A percentile compares a stretch with the other conserved stretches of the same genome.
phyloP scores from a whole-genome alignment of 2,888 invertebrate genomes.

The Synanthedon tipuliformis region DNA sequence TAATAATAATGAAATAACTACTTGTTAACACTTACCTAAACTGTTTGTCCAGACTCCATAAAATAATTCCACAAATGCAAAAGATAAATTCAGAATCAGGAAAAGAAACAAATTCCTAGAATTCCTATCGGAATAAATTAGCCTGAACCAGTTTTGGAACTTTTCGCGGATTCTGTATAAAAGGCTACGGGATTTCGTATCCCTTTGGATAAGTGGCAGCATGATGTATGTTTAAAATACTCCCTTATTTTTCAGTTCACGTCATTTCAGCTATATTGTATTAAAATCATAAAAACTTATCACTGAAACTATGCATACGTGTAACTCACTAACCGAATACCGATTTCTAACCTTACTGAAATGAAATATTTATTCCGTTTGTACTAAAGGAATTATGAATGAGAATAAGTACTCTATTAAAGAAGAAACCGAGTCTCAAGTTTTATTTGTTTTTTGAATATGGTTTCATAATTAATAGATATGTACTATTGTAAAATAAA shows the following conservation, averaged over 20 bases:
- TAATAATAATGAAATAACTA: slow-evolving; percentile 1
- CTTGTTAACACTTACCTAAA: slow-evolving; percentile 70
- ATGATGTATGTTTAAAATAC: slow-evolving; percentile 49
- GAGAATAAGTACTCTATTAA: slow-evolving; percentile 7
- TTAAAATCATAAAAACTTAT: slow-evolving; percentile 34
- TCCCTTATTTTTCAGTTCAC: slow-evolving; percentile 29
- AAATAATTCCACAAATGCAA: slow-evolving; percentile 94
- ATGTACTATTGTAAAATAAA: slow-evolving; percentile 12
- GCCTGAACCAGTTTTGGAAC: slow-evolving; percentile 80
- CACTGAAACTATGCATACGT: slow-evolving; percentile 59
- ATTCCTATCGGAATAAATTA: slow-evolving; percentile 92
- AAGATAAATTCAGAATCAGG: slow-evolving; percentile 90
- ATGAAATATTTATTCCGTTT: slow-evolving; percentile 11
- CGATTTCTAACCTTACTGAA: slow-evolving; percentile 49
- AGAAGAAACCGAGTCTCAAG: slow-evolving; percentile 14
- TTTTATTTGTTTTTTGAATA: slow-evolving; percentile 16
- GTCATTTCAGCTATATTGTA: slow-evolving; percentile 48
- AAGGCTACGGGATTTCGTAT: slow-evolving; percentile 71
- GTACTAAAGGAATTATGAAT: slow-evolving; percentile 8
- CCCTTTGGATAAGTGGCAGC: slow-evolving; percentile 83
- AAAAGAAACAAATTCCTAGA: slow-evolving; percentile 95
- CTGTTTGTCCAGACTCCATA: slow-evolving; percentile 94
- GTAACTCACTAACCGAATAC: slow-evolving; percentile 50
- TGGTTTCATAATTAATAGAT: slow-evolving; percentile 12
- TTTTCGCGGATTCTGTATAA: slow-evolving; percentile 77